Percentiles rank a stretch among this genome's conserved stretches.
These are phyloP conservation scores for Alethe castanea DNA, from an alignment of 2,113 vertebrate species.

Conservation along the genomic window DNA sequence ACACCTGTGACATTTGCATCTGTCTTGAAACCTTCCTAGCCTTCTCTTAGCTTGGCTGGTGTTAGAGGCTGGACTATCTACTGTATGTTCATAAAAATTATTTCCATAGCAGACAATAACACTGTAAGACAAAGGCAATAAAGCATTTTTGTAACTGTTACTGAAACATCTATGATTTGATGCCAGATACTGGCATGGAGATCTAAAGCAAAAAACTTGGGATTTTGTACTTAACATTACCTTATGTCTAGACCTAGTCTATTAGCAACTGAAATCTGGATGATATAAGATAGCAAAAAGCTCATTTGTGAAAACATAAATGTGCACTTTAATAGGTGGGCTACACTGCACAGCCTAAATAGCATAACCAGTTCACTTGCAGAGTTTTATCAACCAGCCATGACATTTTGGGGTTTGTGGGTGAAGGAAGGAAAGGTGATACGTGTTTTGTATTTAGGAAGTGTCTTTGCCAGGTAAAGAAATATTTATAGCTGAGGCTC, in stretches of 20 bases:
- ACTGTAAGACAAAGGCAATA: neutral
- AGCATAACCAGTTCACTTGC: neutral
- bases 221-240: neutral
- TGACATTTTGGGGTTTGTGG: neutral
- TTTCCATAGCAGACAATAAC: neutral
- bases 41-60: neutral
- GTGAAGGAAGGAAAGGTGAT: neutral
- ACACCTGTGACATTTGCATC: too few species aligned
- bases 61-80: neutral
- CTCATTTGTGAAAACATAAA: neutral
- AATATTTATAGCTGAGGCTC: neutral
- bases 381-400: neutral
- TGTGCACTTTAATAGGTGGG: neutral
- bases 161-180: neutral
- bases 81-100: neutral
- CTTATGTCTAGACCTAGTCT: neutral
- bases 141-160: neutral
- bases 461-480: neutral
- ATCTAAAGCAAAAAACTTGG: neutral
- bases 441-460: neutral
- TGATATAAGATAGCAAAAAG: neutral
- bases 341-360: neutral
- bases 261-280: neutral
- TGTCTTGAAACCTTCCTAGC: neutral
- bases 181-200: neutral